Conservation (phyloP, 2,113 vertebrate genomes). For the Dissostichus mawsoni region DNA sequence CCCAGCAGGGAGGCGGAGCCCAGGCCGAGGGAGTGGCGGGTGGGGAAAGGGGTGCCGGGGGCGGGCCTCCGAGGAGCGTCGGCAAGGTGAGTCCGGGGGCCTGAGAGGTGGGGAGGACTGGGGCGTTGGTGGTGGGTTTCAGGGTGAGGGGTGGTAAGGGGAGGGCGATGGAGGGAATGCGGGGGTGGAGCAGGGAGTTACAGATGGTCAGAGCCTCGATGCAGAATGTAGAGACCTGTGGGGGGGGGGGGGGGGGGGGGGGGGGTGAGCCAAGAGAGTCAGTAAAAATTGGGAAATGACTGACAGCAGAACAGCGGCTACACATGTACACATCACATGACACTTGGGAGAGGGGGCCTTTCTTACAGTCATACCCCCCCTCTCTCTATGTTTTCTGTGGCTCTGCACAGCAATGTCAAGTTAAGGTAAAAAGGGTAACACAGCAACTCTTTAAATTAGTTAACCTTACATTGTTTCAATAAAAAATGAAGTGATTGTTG, state of each 20-base stretch:
- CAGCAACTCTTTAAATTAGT: no score
- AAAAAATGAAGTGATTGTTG: no score
- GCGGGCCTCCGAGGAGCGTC: constrained; percentile 73
- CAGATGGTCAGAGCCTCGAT: constrained; percentile 88
- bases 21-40: constrained; percentile 75
- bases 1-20: constrained; percentile 75
- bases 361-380: no score
- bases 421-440: no score
- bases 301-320: no score
- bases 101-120: constrained; percentile 73
- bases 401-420: no score
- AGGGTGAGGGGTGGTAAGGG: constrained; percentile 82
- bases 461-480: no score
- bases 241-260: neutral
- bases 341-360: no score
- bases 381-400: no score
- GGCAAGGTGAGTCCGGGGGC: constrained; percentile 76
- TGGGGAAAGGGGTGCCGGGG: constrained; percentile 71
- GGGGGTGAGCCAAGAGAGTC: neutral
- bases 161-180: constrained; percentile 85
- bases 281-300: neutral
- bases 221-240: constrained; percentile 92
- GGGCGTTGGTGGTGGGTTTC: constrained; percentile 72
- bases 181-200: constrained; percentile 88
- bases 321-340: no score